phyloP scores from a whole-genome alignment of 1,140 invertebrate genomes.

The Orius insidiosus region DNA sequence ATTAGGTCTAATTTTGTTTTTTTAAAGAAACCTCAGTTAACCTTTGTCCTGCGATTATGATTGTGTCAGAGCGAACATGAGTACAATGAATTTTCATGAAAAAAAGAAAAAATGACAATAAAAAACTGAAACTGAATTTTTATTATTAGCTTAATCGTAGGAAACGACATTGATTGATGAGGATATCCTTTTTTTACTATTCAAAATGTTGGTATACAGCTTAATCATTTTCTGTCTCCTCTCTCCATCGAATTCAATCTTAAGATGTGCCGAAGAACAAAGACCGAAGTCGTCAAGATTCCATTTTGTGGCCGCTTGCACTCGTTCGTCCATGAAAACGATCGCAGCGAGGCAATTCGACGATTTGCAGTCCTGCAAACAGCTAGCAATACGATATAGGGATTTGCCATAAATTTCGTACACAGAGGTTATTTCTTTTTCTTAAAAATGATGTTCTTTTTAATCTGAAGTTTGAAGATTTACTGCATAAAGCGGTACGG shows the following conservation, averaged over 20 bases:
- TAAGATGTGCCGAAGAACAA: slow-evolving; percentile 20
- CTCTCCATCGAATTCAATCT: slow-evolving; percentile 1
- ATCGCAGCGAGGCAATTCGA: slow-evolving; percentile 21
- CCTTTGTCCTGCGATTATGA: neutral
- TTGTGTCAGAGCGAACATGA: neutral
- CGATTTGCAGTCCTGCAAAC: slow-evolving; percentile 30
- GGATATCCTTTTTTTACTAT: neutral
- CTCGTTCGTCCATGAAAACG: slow-evolving; percentile 23
- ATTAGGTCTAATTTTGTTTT: no score
- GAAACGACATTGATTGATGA: neutral
- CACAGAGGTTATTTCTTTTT: slow-evolving; percentile 18
- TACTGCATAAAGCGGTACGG: neutral
- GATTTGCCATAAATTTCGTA: slow-evolving; percentile 43
- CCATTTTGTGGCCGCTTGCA: slow-evolving; percentile 22
- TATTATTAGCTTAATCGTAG: slow-evolving; percentile 1
- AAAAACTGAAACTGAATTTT: slow-evolving; percentile 2
- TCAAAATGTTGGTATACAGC: neutral
- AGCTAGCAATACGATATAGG: slow-evolving; percentile 36
- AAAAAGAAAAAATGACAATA: neutral
- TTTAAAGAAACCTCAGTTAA: no score
- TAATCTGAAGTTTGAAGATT: slow-evolving; percentile 13
- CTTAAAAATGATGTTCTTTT: neutral
- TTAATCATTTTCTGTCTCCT: slow-evolving; percentile 9
- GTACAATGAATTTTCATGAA: neutral
- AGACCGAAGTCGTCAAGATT: slow-evolving; percentile 20